Conservation (phyloP, 2,113 vertebrate genomes). For the Phylloscopus whistleri region DNA sequence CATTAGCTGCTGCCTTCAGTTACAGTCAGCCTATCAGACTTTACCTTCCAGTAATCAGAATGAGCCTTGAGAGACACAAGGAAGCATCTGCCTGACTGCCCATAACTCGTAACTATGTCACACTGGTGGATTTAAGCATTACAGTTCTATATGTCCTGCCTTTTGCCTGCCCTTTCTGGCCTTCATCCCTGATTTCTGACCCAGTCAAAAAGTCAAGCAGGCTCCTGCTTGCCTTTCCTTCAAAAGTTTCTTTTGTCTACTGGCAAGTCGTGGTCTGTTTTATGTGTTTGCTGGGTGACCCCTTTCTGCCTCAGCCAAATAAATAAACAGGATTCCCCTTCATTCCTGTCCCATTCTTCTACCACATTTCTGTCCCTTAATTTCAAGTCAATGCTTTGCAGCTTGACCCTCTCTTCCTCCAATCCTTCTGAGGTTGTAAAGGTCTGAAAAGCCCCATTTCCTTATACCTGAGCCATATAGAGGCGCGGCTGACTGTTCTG, state of each 20-base stretch:
- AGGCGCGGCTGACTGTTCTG: background rate
- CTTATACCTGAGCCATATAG: background rate
- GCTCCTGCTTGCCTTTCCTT: background rate
- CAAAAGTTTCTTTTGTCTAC: background rate
- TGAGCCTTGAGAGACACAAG: background rate
- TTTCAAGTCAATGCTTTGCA: background rate
- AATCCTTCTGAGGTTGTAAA: background rate
- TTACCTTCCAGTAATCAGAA: background rate
- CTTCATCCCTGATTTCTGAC: background rate
- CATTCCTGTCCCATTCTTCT: background rate
- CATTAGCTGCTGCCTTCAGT: background rate
- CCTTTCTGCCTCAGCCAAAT: background rate
- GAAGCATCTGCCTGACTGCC: background rate
- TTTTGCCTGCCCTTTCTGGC: background rate
- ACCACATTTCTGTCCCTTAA: background rate
- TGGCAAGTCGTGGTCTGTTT: background rate
- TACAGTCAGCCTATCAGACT: background rate
- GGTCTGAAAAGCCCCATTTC: background rate
- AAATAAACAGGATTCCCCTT: background rate
- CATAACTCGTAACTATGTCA: rapidly evolving
- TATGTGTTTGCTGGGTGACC: background rate
- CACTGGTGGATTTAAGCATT: background rate
- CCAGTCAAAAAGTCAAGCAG: background rate
- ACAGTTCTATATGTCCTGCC: background rate
- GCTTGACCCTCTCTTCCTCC: background rate